Base-by-base conservation (phyloP, 2,888 invertebrate species). In the Serripes groenlandicus region DNA sequence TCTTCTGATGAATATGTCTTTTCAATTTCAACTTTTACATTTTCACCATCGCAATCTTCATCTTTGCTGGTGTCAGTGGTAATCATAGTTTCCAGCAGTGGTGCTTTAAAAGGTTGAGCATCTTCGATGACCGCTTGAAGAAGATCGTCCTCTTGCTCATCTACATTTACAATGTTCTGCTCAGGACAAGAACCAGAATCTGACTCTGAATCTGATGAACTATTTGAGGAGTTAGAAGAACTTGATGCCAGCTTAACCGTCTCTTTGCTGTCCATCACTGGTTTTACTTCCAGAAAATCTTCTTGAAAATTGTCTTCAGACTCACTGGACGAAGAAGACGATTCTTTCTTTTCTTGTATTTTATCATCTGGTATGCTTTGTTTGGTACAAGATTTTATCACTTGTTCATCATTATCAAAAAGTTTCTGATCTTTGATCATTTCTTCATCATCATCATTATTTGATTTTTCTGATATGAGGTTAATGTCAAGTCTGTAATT, bases 41-140 rank as follows among this genome's bases (percentile, higher is more conserved):
- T 70, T 26, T 70, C 42, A 54, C 21, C 18, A 18, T 60, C 42
- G 3, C 7, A 28, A 9, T 26, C 30, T 21, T 42, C n/a, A 42
- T 42, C 58, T 32, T n/a, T 15, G 15, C 42, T 52, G 30, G 23
- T 64, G 9, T 64, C 37, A 21, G 77, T 49, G n/a, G 70, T 77
- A 35, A 86, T 81, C 28, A 79, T 70, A 30, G 72, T 54, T 77
- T 86, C 86, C 7, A 86, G 78, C 49, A 86, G 56, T 28, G 86
- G 86, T 21, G 83, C 86, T 74, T 73, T 86, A 26, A 86, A 86
- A 56, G 86, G 81, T 56, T 64, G 52, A 11, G 78, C 69, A 71
- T 86, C 86, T 74, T 86, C 86, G n/a, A 86, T 86, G 1, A 86
- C 83, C 49, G 73, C 62, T 23, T 74, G 62, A 4, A 86, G 28